A percentile compares a stretch with the other conserved stretches of the same genome.
These are phyloP conservation scores for Probosciger aterrimus DNA, from an alignment of 2,113 vertebrate species.

Conservation along the genomic window DNA sequence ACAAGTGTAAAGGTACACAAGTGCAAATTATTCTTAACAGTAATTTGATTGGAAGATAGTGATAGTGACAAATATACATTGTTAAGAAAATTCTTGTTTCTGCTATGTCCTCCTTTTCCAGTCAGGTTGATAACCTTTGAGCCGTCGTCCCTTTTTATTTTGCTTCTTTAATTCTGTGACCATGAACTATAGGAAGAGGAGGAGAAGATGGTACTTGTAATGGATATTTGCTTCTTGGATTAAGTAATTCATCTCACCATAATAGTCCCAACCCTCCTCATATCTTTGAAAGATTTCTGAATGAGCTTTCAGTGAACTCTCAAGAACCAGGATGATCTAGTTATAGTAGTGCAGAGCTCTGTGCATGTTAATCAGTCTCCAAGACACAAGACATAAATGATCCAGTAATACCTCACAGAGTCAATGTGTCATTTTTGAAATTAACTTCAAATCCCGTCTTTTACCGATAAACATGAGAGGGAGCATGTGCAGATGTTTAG, in stretches of 20 bases:
- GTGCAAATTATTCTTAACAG: neutral
- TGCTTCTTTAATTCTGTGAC: neutral
- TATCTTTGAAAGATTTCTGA: neutral
- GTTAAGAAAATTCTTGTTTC: neutral
- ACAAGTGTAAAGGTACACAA: neutral
- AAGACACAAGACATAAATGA: neutral
- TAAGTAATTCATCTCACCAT: neutral
- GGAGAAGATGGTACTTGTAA: neutral
- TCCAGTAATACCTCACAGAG: neutral
- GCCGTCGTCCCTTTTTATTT: neutral
- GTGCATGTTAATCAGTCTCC: neutral
- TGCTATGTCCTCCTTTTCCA: neutral
- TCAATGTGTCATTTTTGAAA: neutral
- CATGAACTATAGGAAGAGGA: neutral
- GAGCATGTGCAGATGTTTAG: neutral
- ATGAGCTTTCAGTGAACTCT: neutral
- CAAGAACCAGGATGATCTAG: neutral
- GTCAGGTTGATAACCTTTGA: neutral
- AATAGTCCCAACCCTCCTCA: neutral
- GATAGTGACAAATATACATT: neutral
- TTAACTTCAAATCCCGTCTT: neutral
- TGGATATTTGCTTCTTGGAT: neutral
- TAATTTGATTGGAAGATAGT: neutral
- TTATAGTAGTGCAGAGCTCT: neutral
- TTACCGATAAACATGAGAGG: neutral